Conservation (phyloP, 1,140 invertebrate genomes). For the Nixonia krombeini region DNA sequence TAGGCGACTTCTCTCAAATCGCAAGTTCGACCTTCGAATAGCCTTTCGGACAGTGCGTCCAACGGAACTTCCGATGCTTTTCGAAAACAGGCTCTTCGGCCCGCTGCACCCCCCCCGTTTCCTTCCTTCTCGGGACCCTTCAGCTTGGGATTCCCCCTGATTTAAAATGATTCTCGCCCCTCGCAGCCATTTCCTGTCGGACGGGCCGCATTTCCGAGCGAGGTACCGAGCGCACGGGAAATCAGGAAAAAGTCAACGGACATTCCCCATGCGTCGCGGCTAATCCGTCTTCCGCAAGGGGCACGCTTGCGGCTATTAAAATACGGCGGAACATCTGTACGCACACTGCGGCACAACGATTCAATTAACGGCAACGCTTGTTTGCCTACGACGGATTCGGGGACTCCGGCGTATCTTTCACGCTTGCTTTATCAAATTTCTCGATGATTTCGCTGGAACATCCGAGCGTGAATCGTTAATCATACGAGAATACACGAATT, state of each 20-base stretch:
- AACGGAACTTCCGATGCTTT: too few relatives aligned
- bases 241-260: conserved; percentile 38
- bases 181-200: conserved; percentile 46
- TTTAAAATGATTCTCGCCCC: conserved; percentile 19
- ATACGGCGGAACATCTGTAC: conserved; percentile 18
- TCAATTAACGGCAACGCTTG: conserved; percentile 30
- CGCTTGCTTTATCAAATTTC: not conserved
- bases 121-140: conserved; percentile 13
- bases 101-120: too few relatives aligned
- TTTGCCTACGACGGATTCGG: conserved; percentile 1
- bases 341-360: conserved; percentile 14
- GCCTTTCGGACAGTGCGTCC: too few relatives aligned
- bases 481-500: too few relatives aligned
- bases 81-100: too few relatives aligned
- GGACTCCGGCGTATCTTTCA: too few relatives aligned
- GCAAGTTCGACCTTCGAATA: too few relatives aligned
- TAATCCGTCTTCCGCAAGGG: conserved; percentile 38
- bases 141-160: conserved; percentile 25
- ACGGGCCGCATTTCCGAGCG: conserved; percentile 35
- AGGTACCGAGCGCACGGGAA: conserved; percentile 33
- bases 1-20: too few relatives aligned
- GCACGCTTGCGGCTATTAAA: not conserved
- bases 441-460: too few relatives aligned
- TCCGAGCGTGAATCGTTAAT: too few relatives aligned
- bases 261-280: conserved; percentile 37